Evolutionary conservation across 1,140 invertebrate species (phyloP), one percentile per base, ranked within the genome.

Genomic region (Hylaeus volcanicus): DNA sequence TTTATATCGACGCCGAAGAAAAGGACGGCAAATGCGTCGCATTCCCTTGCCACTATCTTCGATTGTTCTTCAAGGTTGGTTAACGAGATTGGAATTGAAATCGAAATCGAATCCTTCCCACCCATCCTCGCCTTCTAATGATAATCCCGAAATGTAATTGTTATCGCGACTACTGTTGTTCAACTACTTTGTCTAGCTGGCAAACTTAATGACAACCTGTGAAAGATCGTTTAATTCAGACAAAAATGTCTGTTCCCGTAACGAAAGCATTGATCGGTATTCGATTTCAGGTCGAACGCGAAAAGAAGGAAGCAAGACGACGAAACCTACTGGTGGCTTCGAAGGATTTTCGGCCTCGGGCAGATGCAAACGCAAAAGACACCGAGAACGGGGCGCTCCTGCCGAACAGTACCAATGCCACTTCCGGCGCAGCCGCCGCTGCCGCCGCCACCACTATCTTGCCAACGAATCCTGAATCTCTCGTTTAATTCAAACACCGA

Each of bases 1-100:
- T 98, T 2, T 97, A 97, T 90, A 97, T 97, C 58, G 97, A 98
- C 91, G 96, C 95, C 0, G 97, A 97, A 88, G 96, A 97, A 83
- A 95, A 96, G 0, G 95, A 95, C 1, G 96, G 96, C 6, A 95
- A 97, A 85, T 97, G 97, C 88, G 96, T 97, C 0, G 95, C 96
- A 70, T 96, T 98, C 91, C 96, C 96, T 1, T 96, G 96, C 83
- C 96, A 97, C 88, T 98, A 97, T 90, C 94, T 97, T 15, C 93
- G 96, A 78, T 91, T 97, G 14, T 96, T 96, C 92, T 96, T 97
- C 91, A 95, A 97, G 93, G 94, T 95, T 87, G 83, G 88, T 76
- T 11, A 9, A 5, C 3, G 12, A 39, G 0, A 64, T 26, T 26
- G 26, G 26, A 26, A 26, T 26, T 26, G 26, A 26, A 26, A 26